These are phyloP conservation scores for Trachythela sp. DNA, from an alignment of 64 coral and sea anemone species.

Conservation along the genomic window DNA sequence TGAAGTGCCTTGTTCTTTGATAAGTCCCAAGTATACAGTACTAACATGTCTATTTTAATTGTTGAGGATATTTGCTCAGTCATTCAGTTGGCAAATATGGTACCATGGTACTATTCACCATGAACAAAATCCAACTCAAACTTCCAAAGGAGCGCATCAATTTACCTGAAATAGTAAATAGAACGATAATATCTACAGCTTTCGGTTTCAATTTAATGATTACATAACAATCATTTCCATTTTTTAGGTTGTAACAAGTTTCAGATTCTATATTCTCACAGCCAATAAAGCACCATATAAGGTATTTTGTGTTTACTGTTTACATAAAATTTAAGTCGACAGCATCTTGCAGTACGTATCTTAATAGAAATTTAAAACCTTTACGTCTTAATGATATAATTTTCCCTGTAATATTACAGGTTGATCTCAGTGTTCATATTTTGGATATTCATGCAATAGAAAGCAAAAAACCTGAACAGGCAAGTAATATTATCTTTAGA, in stretches of 20 bases:
- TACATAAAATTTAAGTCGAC: too few relatives aligned
- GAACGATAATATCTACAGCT: too few relatives aligned
- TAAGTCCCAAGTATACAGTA: neutral
- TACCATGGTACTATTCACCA: too few relatives aligned
- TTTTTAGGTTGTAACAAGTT: slow-evolving; percentile 23
- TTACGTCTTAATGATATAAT: neutral
- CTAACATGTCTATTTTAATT: neutral
- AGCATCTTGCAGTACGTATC: neutral
- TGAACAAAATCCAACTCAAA: too few relatives aligned
- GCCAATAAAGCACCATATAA: neutral
- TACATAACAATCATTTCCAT: neutral
- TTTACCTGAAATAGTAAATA: too few relatives aligned
- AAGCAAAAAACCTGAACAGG: slow-evolving; percentile 57
- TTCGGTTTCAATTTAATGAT: too few relatives aligned
- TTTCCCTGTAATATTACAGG: neutral
- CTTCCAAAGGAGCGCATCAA: too few relatives aligned
- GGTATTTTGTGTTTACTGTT: neutral
- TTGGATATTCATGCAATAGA: slow-evolving; percentile 63
- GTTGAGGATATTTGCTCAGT: neutral
- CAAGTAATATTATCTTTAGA: slow-evolving; percentile 13
- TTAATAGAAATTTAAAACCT: too few relatives aligned
- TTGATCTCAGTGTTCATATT: slow-evolving; percentile 52
- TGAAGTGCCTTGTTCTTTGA: too few relatives aligned
- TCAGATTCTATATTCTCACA: neutral
- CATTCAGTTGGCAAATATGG: neutral